Conservation (phyloP, 1,140 invertebrate genomes). For the Calephelis nemesis region DNA sequence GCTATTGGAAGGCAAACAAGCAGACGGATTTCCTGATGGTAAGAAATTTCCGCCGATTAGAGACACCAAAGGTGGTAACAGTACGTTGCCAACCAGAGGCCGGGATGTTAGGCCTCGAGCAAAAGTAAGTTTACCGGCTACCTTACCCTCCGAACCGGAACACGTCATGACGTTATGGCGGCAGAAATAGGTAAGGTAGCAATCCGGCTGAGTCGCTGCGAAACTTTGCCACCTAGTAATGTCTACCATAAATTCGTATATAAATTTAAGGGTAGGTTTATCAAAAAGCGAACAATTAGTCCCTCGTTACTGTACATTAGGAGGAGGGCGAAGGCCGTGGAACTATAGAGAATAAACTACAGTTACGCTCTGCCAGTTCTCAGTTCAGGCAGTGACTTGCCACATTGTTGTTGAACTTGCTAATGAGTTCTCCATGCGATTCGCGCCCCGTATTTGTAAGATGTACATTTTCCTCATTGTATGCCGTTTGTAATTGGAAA, state of each 20-base stretch:
- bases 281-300: constrained; percentile 14
- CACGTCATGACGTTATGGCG: too few species aligned
- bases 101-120: too few species aligned
- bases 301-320: constrained; percentile 15
- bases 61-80: too few species aligned
- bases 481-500: not conserved
- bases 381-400: constrained; percentile 28
- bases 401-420: constrained; percentile 28
- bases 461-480: constrained; percentile 10
- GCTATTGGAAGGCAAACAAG: too few species aligned
- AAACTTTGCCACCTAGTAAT: too few species aligned
- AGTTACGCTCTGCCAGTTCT: constrained; percentile 10
- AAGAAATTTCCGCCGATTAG: too few species aligned
- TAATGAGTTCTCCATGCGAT: constrained; percentile 24
- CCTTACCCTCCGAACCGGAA: too few species aligned
- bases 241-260: not conserved
- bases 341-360: constrained; percentile 26
- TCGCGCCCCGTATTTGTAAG: not conserved
- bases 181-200: too few species aligned
- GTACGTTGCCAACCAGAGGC: too few species aligned
- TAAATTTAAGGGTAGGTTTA: not conserved
- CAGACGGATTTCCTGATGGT: too few species aligned
- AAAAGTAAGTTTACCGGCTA: too few species aligned
- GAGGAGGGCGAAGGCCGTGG: constrained; percentile 8
- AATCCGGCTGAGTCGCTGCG: too few species aligned